Evolutionary conservation across 2,888 invertebrate species (phyloP), one percentile per base, ranked within the genome.

Genomic region (Osmoderma eremita): DNA sequence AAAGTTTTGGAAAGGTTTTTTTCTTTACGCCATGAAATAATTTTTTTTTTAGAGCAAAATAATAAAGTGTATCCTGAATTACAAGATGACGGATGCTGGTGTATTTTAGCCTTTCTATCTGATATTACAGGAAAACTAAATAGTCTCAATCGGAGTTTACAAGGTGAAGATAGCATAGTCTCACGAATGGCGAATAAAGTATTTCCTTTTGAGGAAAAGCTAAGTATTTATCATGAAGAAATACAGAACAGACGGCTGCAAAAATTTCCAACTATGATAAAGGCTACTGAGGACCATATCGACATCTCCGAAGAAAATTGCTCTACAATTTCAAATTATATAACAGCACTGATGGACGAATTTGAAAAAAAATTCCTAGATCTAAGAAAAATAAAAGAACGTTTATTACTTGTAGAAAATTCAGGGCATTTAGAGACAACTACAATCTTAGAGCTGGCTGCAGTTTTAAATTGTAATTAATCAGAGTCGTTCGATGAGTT

Each of bases 1-100:
- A 66, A 66, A n/a, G 67, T 66, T 65, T 20, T 66, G 22, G 67
- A 66, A 56, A 15, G 67, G n/a, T 63, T 66, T 66, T 66, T 66
- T 45, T 39, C 15, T 65, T 65, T 36, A 18, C 8, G 18, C 8
- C 22, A 18, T 8, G 53, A 51, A 51, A 51, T 67, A 48, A 39
- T 65, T 18, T 51, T 64, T 36, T 67, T 53, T n/a, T n/a, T n/a
- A n/a, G n/a, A n/a, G n/a, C 63, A 63, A 54, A 65, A 54, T 20
- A 65, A 67, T 24, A 64, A 67, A 54, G 24, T 42, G 51, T 65
- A 53, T 30, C 38, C 22, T 38, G 56, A 67, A 64, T 48, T 67
- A 15, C 48, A 67, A 50, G 51, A 51, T 50, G 49, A 67, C 20
- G 22, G 54, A 66, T 67, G 67, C 64, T 67, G 64, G 54, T 48